Base-by-base conservation (phyloP, 1,140 invertebrate genomes). In the Tetragonula clypearis region DNA sequence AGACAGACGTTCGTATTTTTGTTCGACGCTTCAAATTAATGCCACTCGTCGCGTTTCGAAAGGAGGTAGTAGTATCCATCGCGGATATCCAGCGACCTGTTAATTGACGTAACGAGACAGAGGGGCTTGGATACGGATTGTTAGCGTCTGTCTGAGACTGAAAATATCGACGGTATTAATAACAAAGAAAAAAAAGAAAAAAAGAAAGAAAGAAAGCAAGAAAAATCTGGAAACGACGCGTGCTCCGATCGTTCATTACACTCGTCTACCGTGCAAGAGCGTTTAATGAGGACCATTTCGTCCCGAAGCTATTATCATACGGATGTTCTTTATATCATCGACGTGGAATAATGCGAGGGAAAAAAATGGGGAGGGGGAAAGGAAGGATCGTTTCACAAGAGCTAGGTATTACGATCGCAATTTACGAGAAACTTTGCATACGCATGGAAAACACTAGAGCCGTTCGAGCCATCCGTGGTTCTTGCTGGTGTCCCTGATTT, bases 91-190 rank as follows among this genome's bases (percentile, higher is more conserved):
- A 35, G n/a, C 75, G 66, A 71, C 75, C 49, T 71, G 75, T 84
- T 84, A 84, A 84, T 84, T 84, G 82, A 84, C 75, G 82, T 71
- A 84, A 84, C 82, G 66, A 84, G 82, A 84, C 75, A 79, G 82
- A 79, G 21, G 71, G 75, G 56, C 35, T 56, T 82, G 82, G 66
- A 84, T 79, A 79, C n/a, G 82, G 75, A 84, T 84, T 84, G 82
- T 84, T 84, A 84, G 65, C 66, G 82, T 71, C 82, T 69, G 82
- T 55, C 82, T 35, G 75, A 79, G 75, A 62, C 41, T 58, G 65
- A 76, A 71, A 79, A 84, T 84, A 84, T 79, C 75, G 75, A 71
- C 56, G 56, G 53, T 21, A 84, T 79, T 72, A 84, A 84, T 71
- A 71, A 79, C n/a, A 86, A 89, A 86, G 72, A 73, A 84, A 82